These are phyloP conservation scores for Pseudococcus longispinus DNA, from an alignment of 2,888 invertebrate genomes.

Conservation along the genomic window DNA sequence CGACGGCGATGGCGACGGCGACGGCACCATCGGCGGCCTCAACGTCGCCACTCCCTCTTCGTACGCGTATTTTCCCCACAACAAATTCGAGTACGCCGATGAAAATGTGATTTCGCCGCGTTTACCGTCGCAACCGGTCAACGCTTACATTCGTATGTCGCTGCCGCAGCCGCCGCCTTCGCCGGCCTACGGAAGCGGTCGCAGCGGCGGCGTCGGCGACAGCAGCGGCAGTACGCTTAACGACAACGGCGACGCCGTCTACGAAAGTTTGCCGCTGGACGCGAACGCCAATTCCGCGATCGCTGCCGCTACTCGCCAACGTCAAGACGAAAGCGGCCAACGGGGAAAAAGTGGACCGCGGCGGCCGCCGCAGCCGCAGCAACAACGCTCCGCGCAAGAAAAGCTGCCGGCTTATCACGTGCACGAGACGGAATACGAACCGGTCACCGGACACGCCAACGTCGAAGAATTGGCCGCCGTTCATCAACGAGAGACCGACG, in stretches of 20 bases:
- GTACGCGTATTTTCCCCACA: neutral
- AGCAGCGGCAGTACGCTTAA: too few species aligned
- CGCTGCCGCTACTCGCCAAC: neutral
- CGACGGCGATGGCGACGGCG: neutral
- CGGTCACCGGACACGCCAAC: neutral
- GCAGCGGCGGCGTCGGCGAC: neutral
- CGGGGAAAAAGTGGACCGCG: neutral
- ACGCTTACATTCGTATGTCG: neutral
- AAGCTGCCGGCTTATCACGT: neutral
- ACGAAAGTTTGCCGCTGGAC: neutral
- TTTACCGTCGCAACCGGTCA: neutral
- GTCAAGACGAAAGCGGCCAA: neutral
- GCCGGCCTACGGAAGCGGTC: neutral
- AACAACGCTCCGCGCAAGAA: neutral
- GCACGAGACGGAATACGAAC: slow-evolving; percentile 1
- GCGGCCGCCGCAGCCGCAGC: neutral
- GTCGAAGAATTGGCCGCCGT: slow-evolving; percentile 36
- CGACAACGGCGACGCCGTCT: neutral
- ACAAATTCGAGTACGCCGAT: neutral
- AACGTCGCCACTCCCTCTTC: neutral
- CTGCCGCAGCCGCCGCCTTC: neutral
- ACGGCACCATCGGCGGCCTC: neutral
- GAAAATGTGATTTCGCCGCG: neutral
- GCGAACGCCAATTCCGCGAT: neutral
- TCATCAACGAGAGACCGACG: slow-evolving; percentile 41